These are phyloP conservation scores for Calyptommatus sinebrachiatus DNA, from an alignment of 2,113 vertebrate species.

Conservation along the genomic window DNA sequence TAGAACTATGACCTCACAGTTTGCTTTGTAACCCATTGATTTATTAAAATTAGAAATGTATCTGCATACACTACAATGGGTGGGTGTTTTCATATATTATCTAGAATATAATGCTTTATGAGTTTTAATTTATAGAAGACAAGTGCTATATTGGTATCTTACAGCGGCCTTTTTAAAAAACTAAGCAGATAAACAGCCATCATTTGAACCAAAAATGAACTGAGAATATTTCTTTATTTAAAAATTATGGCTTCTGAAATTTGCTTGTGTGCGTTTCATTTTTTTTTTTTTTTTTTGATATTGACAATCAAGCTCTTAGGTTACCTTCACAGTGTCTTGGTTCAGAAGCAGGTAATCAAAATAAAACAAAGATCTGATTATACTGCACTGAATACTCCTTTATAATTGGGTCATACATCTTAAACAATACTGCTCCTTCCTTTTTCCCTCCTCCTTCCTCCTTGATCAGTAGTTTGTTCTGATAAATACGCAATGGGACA, in stretches of 20 bases:
- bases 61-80: background rate
- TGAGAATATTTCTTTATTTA: conserved; percentile 19
- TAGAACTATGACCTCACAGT: background rate
- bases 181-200: background rate
- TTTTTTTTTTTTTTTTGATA: background rate
- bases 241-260: background rate
- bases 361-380: background rate
- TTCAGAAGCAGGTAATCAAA: background rate
- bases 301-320: conserved; percentile 28
- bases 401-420: conserved; percentile 6
- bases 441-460: too few species aligned
- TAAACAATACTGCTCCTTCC: background rate
- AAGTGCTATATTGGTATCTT: background rate
- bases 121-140: background rate
- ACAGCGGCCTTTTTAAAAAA: background rate
- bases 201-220: background rate
- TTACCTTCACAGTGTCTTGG: conserved; percentile 6
- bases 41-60: conserved; percentile 15
- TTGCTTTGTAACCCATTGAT: background rate
- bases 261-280: conserved; percentile 1
- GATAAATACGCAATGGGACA: background rate
- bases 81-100: background rate
- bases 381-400: background rate
- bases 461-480: background rate
- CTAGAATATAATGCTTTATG: background rate